Evolutionary conservation across 2,888 invertebrate genomes (phyloP), one percentile per base, ranked within the genome.

Genomic region (Diogma glabrata): DNA sequence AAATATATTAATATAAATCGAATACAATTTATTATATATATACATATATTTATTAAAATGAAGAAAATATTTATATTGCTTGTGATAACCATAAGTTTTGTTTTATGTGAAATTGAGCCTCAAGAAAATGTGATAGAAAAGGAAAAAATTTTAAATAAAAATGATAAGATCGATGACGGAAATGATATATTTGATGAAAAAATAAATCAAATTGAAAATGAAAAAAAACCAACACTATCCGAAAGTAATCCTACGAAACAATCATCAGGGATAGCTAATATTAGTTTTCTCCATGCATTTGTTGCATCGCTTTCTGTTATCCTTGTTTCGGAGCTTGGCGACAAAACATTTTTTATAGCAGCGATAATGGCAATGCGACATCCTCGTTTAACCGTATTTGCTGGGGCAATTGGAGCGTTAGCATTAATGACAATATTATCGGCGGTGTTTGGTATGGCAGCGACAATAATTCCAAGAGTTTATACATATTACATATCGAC

Each of bases 361-460:
- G 96, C 96, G 58, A 96, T 99, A 56, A 94, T 99, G 96, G 95
- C 99, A 2, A 97, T 99, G 96, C 82, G 92, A 63, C 94, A 99
- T 73, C 87, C 97, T 14, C 75, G 96, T 58, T 64, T 91, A 17
- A 85, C 90, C 47, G 94, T 99, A 19, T 95, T 97, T 70, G 71
- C 79, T 46, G 97, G 96, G 47, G 96, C 97, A 3, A 92, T 97
- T 62, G 78, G 83, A 14, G 96, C 97, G 1, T 74, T 97, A 52
- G 84, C 85, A 19, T 74, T 92, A 56, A 96, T 97, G 96, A 96
- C 95, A 19, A 75, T 95, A 51, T 74, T 96, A 52, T 94, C 95
- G 67, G 96, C 94, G 49, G 78, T 91, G 17, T 90, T 99, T 64
- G 97, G 97, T 22, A 91, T 87, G 81, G 84, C 93, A 51, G 95